phyloP scores from a whole-genome alignment of 2,113 vertebrate genomes.

The Seriola rivoliana region DNA sequence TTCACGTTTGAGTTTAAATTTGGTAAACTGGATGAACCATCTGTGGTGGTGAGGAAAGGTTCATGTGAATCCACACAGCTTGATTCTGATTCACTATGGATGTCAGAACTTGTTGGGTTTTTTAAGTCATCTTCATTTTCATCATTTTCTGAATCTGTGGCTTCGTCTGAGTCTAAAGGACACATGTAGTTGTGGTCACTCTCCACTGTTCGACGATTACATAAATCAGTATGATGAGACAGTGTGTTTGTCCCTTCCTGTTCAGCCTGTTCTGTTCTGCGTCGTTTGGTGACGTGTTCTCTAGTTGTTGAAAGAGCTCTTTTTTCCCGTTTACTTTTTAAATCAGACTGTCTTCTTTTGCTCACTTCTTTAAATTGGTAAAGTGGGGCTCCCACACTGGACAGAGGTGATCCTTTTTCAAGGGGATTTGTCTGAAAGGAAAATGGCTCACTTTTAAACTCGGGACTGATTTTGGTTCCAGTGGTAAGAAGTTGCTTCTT shows the following conservation, averaged over 20 bases:
- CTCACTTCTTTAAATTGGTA: slow-evolving; percentile 1
- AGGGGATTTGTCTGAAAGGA: slow-evolving; percentile 1
- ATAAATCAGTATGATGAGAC: background rate
- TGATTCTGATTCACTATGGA: background rate
- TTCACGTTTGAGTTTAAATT: background rate
- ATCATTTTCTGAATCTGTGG: background rate
- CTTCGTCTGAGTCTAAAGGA: slow-evolving; percentile 4
- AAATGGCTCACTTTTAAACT: slow-evolving; percentile 11
- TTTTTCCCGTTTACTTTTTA: background rate
- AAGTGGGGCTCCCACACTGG: background rate
- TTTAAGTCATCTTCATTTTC: background rate
- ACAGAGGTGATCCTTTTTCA: background rate
- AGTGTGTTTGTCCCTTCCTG: background rate
- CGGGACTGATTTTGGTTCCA: no score
- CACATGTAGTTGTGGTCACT: background rate
- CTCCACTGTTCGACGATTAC: background rate
- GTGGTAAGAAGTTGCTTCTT: background rate
- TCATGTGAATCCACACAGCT: background rate
- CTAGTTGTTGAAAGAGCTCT: background rate
- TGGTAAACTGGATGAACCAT: background rate
- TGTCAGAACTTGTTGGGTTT: slow-evolving; percentile 1
- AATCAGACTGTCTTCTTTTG: slow-evolving; percentile 6
- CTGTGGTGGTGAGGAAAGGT: background rate
- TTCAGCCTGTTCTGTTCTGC: background rate
- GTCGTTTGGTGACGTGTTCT: background rate